Evolutionary conservation across 1,140 invertebrate genomes (phyloP).

Genomic region (Trichonephila inaurata): DNA sequence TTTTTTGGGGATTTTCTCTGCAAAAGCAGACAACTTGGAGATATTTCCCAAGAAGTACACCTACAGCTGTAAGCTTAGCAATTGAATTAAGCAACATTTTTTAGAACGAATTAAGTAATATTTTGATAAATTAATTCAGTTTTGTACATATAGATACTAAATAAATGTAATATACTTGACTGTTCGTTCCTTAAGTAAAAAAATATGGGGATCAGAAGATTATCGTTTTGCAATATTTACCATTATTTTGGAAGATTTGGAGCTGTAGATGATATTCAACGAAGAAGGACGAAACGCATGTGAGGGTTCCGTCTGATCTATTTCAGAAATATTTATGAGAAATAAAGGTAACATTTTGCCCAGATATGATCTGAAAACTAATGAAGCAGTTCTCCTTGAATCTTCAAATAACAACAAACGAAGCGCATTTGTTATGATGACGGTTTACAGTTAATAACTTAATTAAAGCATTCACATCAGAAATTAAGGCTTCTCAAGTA

Average conservation of each 20-base stretch:
- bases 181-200: background rate
- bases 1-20: no score
- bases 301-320: background rate
- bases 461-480: no score
- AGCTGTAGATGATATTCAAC: constrained; percentile 32
- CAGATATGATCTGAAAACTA: background rate
- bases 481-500: no score
- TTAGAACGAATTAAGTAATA: no score
- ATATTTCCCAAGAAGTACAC: no score
- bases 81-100: no score
- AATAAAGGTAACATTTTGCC: background rate
- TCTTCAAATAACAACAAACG: background rate
- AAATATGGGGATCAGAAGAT: background rate
- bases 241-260: constrained; percentile 54
- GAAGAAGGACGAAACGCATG: constrained; percentile 36
- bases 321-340: constrained; percentile 14
- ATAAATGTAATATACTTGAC: no score
- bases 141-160: no score
- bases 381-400: constrained; percentile 41
- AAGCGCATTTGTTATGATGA: constrained; percentile 20
- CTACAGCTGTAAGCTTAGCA: no score
- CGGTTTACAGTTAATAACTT: constrained; percentile 24
- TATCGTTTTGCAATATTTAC: background rate
- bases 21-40: no score
- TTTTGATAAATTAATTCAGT: no score